Evolutionary conservation across 2,888 invertebrate genomes (phyloP), one percentile per base, ranked within the genome.

Genomic region (Lasioglossum morio): DNA sequence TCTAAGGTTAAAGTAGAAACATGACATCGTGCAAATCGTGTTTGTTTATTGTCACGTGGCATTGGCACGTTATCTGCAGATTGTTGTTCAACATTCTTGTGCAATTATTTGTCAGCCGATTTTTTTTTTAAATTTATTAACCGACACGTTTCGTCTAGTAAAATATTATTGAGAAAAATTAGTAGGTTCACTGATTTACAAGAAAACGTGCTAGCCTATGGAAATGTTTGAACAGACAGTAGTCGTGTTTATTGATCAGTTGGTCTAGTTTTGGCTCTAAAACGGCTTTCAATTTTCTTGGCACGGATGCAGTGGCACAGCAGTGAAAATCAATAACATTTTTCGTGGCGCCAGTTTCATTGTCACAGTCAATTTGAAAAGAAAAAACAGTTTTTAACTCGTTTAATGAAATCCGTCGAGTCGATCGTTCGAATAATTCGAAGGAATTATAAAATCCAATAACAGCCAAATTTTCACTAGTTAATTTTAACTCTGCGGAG

Each of bases 211-310:
- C 16, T 5, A 1, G 46, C 5, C 46, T 46, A 16, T 19, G 19
- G 30, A 30, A 63, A 16, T 30, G 30, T 63, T 63, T 30, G 63
- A 63, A 63, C 30, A 30, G 63, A 30, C 30, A 30, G 63, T 30
- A 30, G 63, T 30, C 30, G 63, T 63, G 30, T 63, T 30, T 30
- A 63, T 63, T 30, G 63, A 63, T 63, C 63, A 63, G 30, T 63
- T 63, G 63, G 30, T 63, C 63, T 63, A 63, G 63, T 63, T 63
- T 63, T 63, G 63, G 63, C 63, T 63, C 19, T 30, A 63, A 30
- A 63, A 63, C 63, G 19, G 63, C 30, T 63, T 63, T 63, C 30
- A 63, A 30, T 63, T 63, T 30, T 63, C 63, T 30, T 63, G 63
- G 63, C 63, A 63, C 63, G 16, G 30, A 16, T 8, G 19, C 63